Conservation (phyloP, 1,140 invertebrate genomes). For the Zeugodacus cucurbitae region DNA sequence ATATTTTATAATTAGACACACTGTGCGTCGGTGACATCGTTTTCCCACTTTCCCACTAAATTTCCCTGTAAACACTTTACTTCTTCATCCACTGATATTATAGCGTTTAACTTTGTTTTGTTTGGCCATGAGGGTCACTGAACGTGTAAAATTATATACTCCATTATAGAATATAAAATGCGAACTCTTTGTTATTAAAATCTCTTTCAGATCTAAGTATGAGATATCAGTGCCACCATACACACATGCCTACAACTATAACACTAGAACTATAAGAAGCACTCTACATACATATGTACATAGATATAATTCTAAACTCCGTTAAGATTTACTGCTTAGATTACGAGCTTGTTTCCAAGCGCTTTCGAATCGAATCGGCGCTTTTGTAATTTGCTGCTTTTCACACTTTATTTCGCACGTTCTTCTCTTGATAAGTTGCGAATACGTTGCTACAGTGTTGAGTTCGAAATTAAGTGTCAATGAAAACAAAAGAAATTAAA, state of each 20-base stretch:
- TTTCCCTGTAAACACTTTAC: no score
- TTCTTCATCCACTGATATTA: not conserved
- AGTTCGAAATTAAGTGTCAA: not conserved
- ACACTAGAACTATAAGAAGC: no score
- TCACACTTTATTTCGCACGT: slow-evolving; percentile 24
- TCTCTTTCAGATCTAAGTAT: not conserved
- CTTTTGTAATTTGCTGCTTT: slow-evolving; percentile 27
- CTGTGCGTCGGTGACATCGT: no score
- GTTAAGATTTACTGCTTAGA: slow-evolving; percentile 25
- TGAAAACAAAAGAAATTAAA: not conserved
- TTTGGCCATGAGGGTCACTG: not conserved
- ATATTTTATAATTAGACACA: no score
- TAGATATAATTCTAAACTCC: not conserved
- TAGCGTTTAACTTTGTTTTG: not conserved
- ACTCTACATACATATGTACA: not conserved
- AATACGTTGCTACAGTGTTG: not conserved
- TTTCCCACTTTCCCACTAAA: no score
- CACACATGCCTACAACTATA: not conserved
- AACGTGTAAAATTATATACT: slow-evolving; percentile 6
- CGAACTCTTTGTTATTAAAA: not conserved
- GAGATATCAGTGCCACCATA: not conserved
- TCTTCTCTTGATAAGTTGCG: not conserved
- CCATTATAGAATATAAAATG: not conserved
- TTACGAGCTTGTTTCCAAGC: not conserved
- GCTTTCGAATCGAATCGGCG: not conserved